These are phyloP conservation scores for Ageneiosus marmoratus DNA, from an alignment of 2,113 vertebrate species.

Conservation along the genomic window DNA sequence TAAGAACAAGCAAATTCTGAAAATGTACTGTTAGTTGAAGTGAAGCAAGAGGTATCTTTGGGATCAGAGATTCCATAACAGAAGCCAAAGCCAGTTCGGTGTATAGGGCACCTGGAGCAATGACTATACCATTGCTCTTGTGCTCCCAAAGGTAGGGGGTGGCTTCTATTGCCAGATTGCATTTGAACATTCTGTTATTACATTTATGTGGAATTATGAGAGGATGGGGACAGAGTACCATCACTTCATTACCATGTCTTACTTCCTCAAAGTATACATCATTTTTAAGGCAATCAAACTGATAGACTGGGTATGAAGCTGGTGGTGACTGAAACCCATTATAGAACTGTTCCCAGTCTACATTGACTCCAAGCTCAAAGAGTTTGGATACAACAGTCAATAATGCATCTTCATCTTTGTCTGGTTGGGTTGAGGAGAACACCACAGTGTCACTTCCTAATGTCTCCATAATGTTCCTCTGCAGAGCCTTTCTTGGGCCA, in stretches of 20 bases:
- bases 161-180: conserved; percentile 64
- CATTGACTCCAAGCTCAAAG: conserved; percentile 78
- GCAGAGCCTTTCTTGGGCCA: conserved; percentile 75
- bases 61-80: conserved; percentile 66
- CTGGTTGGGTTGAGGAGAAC: conserved; percentile 71
- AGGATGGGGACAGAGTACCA: conserved; percentile 52
- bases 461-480: conserved; percentile 79
- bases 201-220: conserved; percentile 63
- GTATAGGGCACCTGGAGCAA: conserved; percentile 80
- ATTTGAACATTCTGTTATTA: conserved; percentile 63
- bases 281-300: conserved; percentile 77
- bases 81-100: conserved; percentile 80
- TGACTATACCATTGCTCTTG: conserved; percentile 72
- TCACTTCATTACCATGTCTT: conserved; percentile 57
- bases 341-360: conserved; percentile 78
- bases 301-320: conserved; percentile 75
- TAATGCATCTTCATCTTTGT: conserved; percentile 70
- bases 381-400: conserved; percentile 70
- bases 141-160: conserved; percentile 78
- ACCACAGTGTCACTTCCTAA: conserved; percentile 72
- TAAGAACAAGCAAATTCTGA: conserved; percentile 70
- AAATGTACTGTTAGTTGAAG: conserved; percentile 76
- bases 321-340: conserved; percentile 72
- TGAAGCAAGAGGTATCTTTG: conserved; percentile 68
- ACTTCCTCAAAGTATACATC: conserved; percentile 67